phyloP scores from a whole-genome alignment of 2,113 vertebrate species.

The Suncus etruscus region DNA sequence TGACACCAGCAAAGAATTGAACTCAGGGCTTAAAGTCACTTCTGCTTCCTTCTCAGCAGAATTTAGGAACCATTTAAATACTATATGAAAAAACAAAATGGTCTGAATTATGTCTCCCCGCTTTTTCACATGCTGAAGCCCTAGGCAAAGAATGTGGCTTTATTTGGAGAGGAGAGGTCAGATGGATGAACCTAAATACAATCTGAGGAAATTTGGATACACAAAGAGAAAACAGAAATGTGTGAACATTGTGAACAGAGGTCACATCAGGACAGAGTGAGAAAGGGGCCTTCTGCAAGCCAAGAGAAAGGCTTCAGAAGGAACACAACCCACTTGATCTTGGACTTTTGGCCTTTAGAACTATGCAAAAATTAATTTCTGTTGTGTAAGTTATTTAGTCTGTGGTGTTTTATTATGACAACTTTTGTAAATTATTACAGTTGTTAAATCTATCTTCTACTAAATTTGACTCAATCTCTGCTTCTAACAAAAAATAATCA shows the following conservation, averaged over 20 bases:
- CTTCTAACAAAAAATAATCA: not conserved
- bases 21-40: slow-evolving; percentile 69
- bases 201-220: not conserved
- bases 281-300: not conserved
- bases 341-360: not conserved
- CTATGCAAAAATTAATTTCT: slow-evolving; percentile 17
- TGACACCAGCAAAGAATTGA: slow-evolving; percentile 37
- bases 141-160: not conserved
- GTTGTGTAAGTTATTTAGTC: not conserved
- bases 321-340: not conserved
- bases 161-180: not conserved
- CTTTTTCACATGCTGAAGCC: not conserved
- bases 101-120: not conserved
- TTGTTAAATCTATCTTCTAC: not conserved
- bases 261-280: not conserved
- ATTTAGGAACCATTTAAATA: slow-evolving; percentile 6
- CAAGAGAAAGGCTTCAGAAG: not conserved
- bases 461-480: slow-evolving; percentile 63
- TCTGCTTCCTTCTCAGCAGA: slow-evolving; percentile 53
- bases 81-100: not conserved
- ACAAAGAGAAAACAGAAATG: not conserved
- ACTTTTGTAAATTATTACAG: not conserved
- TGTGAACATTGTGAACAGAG: not conserved
- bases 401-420: not conserved
- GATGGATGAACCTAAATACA: not conserved